Base-by-base conservation (phyloP, 2,113 vertebrate genomes). In the Anthoscopus minutus region DNA sequence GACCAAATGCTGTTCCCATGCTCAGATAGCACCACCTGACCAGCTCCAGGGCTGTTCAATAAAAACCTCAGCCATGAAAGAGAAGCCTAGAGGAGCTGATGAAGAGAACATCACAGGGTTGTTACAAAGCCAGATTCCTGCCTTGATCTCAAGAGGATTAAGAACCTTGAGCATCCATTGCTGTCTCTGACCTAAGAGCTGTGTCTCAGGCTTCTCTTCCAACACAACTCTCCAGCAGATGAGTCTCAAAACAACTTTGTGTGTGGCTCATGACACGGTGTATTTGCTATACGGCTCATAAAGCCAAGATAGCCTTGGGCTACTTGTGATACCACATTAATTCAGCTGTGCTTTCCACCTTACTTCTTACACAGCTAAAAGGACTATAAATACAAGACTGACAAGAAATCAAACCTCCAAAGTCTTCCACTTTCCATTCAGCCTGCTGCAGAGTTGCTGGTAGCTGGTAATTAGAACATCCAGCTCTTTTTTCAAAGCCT, bases 371-470 rank as follows among this genome's bases (percentile, higher is more conserved):
- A 38, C 27, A 38, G 17, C 60, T 62, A 70, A 38, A 89, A 71
- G 15, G 37, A 20, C 48, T 92, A 73, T 40, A 95, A 96, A 44
- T 71, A 71, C 30, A 93, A 84, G 14, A 57, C 16, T 53, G 76
- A 88, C 44, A 93, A 97, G 87, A 83, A 27, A 92, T 70, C 97
- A 94, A 77, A 99, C 99, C 98, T 99, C 99, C 71, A 99, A 97
- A 33, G 99, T 99, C 97, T 99, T 99, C 97, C 98, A 99, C 94
- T 99, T 99, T 70, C 99, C 99, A 74, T 99, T 98, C 76, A 99
- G 97, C n/a, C 99, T 98, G 97, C 98, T 99, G 92, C 99, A 99
- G 35, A 99, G 98, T 10, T 98, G 97, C 94, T 99, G 99, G 96
- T 99, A 99, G 97, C 98, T 99, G 74, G 97, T 98, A 27, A 98